phyloP scores from a whole-genome alignment of 2,113 vertebrate genomes.

The Sphyrna mokarran region DNA sequence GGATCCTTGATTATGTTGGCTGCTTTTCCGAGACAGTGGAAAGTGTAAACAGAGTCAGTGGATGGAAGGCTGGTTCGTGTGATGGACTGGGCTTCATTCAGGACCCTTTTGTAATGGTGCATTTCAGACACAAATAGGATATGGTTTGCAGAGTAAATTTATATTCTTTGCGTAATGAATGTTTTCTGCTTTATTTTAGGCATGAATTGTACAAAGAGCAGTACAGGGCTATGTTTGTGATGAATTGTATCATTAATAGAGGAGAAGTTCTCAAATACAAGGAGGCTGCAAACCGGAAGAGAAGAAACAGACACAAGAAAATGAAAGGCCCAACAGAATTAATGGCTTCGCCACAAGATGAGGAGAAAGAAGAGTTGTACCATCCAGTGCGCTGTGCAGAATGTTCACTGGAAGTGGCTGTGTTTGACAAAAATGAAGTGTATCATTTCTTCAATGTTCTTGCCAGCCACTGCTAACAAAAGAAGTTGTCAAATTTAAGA shows the following conservation, averaged over 20 bases:
- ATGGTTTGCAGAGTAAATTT: background rate
- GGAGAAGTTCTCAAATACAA: slow-evolving; percentile 79
- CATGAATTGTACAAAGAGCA: slow-evolving; percentile 92
- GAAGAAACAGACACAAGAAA: slow-evolving; percentile 57
- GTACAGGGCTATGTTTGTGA: slow-evolving; percentile 96
- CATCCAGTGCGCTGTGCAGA: slow-evolving; percentile 82
- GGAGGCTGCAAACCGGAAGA: slow-evolving; percentile 53
- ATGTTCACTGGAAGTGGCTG: slow-evolving; percentile 85
- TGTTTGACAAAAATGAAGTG: slow-evolving; percentile 89
- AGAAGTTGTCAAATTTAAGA: background rate
- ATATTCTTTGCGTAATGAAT: background rate
- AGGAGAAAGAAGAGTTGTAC: slow-evolving; percentile 65
- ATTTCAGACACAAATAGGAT: background rate
- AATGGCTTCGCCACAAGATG: slow-evolving; percentile 44
- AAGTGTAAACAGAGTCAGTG: too few relatives aligned
- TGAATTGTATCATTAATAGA: slow-evolving; percentile 85
- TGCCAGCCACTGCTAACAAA: slow-evolving; percentile 75
- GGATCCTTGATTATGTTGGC: too few relatives aligned
- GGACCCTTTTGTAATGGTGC: background rate
- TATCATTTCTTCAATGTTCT: slow-evolving; percentile 95
- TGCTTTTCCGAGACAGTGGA: too few relatives aligned
- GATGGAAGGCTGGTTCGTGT: too few relatives aligned
- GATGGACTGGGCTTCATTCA: too few relatives aligned
- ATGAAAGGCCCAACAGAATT: slow-evolving; percentile 44
- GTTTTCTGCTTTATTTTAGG: slow-evolving; percentile 49